Percentiles rank a stretch among this genome's conserved stretches.
Evolutionary conservation across 2,888 invertebrate genomes (phyloP).

Genomic region (Thysanoteuthis rhombus): DNA sequence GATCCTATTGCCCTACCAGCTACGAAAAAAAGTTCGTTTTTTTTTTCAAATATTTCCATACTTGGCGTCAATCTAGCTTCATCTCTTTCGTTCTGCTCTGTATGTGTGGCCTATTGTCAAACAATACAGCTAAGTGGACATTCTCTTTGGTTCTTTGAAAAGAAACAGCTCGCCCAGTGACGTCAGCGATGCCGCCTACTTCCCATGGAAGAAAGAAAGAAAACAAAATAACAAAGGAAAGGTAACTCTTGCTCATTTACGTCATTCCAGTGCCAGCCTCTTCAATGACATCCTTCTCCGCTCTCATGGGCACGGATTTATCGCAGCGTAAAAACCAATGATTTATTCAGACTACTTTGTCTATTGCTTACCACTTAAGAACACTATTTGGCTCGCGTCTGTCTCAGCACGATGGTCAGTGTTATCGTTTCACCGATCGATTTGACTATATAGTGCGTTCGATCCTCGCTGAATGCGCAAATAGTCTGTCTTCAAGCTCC

Average conservation of each 20-base stretch:
- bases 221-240: background rate
- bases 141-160: background rate
- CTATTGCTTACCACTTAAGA: background rate
- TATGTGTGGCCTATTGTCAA: background rate
- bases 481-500: background rate
- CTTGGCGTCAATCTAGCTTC: no score
- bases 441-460: background rate
- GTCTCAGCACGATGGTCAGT: background rate
- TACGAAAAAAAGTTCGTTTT: no score
- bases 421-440: background rate
- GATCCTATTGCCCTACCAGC: no score
- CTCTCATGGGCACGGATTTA: background rate
- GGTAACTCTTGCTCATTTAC: background rate
- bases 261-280: background rate
- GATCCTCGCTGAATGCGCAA: background rate
- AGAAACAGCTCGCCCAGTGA: background rate
- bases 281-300: background rate
- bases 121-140: background rate
- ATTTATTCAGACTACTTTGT: background rate
- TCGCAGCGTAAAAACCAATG: background rate
- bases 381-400: background rate
- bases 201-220: background rate
- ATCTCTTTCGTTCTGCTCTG: no score
- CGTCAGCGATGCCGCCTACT: background rate
- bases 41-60: no score